Percentiles rank a stretch among this genome's conserved stretches.
Evolutionary conservation across 2,888 invertebrate genomes (phyloP).

Genomic region (Leucophenga maculata): DNA sequence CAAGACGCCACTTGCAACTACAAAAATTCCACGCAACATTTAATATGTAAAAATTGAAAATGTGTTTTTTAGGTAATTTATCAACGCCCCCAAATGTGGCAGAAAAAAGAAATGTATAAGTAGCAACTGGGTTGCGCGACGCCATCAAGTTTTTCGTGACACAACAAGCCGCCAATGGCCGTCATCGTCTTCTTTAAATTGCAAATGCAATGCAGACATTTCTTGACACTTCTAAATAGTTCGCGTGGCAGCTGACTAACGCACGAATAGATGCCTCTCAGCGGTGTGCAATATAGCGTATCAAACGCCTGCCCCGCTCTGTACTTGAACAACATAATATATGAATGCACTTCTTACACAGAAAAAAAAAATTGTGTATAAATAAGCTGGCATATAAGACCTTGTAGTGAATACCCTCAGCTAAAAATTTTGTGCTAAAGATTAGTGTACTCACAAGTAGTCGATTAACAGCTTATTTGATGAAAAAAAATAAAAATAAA

Average conservation of each 20-base stretch:
- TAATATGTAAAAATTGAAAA: conserved; percentile 38
- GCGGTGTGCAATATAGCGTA: not conserved
- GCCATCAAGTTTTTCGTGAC: conserved; percentile 19
- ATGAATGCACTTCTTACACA: not conserved
- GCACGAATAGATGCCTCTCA: conserved; percentile 19
- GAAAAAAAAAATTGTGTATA: too few species aligned
- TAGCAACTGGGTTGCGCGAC: conserved; percentile 29
- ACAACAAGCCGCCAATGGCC: conserved; percentile 15
- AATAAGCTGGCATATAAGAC: too few species aligned
- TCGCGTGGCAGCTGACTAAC: conserved; percentile 52
- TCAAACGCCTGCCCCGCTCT: not conserved
- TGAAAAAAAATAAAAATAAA: too few species aligned
- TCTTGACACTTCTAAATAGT: conserved; percentile 65
- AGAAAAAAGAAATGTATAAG: conserved; percentile 17
- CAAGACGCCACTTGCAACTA: conserved; percentile 40
- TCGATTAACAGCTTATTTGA: too few species aligned
- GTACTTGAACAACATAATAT: not conserved
- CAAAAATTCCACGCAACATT: conserved; percentile 57
- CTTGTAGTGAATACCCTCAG: too few species aligned
- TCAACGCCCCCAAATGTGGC: conserved; percentile 56
- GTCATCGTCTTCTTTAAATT: too few species aligned
- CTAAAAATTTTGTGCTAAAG: too few species aligned
- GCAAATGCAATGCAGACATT: conserved; percentile 57
- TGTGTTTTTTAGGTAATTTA: conserved; percentile 48
- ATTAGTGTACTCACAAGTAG: too few species aligned